A percentile compares a stretch with the other conserved stretches of the same genome.
These are phyloP conservation scores for Pelodytes ibericus DNA, from an alignment of 2,797 vertebrate species.

Conservation along the genomic window DNA sequence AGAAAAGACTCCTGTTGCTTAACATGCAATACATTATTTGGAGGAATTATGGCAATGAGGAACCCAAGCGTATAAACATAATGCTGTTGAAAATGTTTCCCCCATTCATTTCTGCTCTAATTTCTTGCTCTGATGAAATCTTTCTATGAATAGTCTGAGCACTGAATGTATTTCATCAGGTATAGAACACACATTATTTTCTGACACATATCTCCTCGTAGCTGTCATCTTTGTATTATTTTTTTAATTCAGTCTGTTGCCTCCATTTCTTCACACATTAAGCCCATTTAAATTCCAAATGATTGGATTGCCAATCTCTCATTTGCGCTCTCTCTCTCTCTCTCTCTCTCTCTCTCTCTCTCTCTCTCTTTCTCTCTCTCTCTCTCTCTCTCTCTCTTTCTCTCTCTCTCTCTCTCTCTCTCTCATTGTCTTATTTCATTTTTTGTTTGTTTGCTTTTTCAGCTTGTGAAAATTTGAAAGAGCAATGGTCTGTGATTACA, in stretches of 20 bases:
- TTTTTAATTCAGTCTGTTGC: background rate
- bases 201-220: conserved; percentile 4
- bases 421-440: conserved; percentile 7
- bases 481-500: conserved; percentile 27
- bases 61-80: background rate
- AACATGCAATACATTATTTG: background rate
- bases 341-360: conserved; percentile 6
- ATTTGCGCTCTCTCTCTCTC: conserved; percentile 3
- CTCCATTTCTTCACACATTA: conserved; percentile 28
- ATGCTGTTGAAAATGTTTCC: background rate
- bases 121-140: conserved; percentile 23
- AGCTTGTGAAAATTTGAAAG: conserved; percentile 14
- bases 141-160: background rate
- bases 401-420: conserved; percentile 16
- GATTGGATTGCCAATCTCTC: conserved; percentile 18
- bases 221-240: conserved; percentile 15
- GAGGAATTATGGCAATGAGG: background rate
- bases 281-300: conserved; percentile 16
- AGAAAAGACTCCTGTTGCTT: background rate
- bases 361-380: conserved; percentile 18
- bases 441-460: conserved; percentile 22
- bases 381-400: background rate
- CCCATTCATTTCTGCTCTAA: background rate
- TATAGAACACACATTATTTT: background rate
- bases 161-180: background rate